These are phyloP conservation scores for Odocoileus virginianus DNA, from an alignment of 2,113 vertebrate species.

Conservation along the genomic window DNA sequence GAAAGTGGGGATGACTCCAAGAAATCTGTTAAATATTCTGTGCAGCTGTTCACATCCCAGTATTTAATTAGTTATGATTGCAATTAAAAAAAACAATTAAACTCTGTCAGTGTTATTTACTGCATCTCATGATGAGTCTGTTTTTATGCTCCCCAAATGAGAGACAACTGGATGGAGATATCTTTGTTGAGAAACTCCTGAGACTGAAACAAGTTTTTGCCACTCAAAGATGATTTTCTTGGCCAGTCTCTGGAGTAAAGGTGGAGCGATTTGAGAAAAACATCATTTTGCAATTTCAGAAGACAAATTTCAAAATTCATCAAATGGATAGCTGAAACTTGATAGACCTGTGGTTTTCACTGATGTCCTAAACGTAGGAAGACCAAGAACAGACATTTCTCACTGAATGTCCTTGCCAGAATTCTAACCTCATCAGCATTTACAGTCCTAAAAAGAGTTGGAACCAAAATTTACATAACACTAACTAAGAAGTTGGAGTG, in stretches of 20 bases:
- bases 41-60: conserved; percentile 58
- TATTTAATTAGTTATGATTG: conserved; percentile 62
- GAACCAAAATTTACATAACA: background rate
- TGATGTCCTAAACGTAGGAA: background rate
- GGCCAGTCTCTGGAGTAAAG: background rate
- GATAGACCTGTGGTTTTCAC: background rate
- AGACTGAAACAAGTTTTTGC: background rate
- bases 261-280: background rate
- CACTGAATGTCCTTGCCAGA: background rate
- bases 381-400: background rate
- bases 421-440: background rate
- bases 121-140: background rate
- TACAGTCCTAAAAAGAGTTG: background rate
- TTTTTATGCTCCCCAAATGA: background rate
- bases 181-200: background rate
- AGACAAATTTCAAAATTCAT: background rate
- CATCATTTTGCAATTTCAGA: conserved; percentile 4
- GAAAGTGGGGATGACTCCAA: conserved; percentile 1
- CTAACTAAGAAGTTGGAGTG: background rate
- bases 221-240: background rate
- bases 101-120: conserved; percentile 50
- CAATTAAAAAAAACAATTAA: conserved; percentile 62
- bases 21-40: conserved; percentile 52
- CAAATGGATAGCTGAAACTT: background rate
- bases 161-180: background rate